Percentiles rank a stretch among this genome's conserved stretches.
phyloP scores from a whole-genome alignment of 2,888 invertebrate genomes.

The Pantelozetes paolii region DNA sequence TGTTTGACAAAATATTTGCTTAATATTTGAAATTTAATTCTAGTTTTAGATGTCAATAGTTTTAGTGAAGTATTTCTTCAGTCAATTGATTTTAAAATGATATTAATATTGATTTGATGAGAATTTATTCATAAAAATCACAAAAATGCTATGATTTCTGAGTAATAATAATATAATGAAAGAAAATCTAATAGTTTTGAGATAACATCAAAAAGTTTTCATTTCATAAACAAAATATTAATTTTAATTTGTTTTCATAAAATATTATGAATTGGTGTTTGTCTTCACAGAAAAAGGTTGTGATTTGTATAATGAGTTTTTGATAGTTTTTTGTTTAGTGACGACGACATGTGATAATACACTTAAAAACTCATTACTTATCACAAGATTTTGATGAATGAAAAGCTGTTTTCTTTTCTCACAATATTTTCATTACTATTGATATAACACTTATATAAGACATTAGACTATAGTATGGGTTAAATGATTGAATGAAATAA shows the following conservation, averaged over 20 bases:
- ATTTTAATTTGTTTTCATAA: no score
- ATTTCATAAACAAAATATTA: slow-evolving; percentile 16
- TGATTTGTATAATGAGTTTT: slow-evolving; percentile 6
- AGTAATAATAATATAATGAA: not conserved
- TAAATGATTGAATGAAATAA: no score
- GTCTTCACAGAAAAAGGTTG: not conserved
- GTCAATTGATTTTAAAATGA: no score
- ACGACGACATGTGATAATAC: not conserved
- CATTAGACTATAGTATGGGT: no score
- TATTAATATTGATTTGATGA: no score
- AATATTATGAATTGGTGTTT: not conserved
- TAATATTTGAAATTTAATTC: no score
- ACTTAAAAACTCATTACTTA: not conserved
- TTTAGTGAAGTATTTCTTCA: no score
- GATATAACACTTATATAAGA: not conserved
- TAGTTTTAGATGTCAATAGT: no score
- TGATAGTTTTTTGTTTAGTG: not conserved
- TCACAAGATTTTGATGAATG: not conserved
- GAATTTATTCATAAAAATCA: no score
- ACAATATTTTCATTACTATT: not conserved
- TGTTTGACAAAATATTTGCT: no score
- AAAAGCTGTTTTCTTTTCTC: not conserved
- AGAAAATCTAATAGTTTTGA: not conserved
- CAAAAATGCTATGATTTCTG: not conserved
- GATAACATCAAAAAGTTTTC: not conserved